Conservation (phyloP, 2,888 invertebrate genomes). For the Xestia c-nigrum region DNA sequence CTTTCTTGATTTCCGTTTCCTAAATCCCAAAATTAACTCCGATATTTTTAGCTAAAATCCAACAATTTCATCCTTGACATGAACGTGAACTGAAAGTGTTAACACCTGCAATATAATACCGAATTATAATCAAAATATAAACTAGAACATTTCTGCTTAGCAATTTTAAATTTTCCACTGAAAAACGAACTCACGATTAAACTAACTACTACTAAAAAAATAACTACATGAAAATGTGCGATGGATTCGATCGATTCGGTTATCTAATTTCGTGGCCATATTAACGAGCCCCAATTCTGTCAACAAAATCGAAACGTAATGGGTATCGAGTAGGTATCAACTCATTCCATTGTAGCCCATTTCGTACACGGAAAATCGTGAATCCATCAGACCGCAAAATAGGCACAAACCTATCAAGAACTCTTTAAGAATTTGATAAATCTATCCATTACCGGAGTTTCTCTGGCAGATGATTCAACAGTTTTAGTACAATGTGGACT, state of each 20-base stretch:
- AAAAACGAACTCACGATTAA: background rate
- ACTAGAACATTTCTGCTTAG: background rate
- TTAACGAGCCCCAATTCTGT: slow-evolving; percentile 61
- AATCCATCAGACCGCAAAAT: slow-evolving; percentile 64
- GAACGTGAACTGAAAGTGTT: background rate
- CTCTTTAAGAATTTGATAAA: slow-evolving; percentile 64
- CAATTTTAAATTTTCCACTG: background rate
- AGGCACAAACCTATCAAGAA: slow-evolving; percentile 49
- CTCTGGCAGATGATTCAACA: slow-evolving; percentile 53
- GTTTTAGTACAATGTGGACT: slow-evolving; percentile 39
- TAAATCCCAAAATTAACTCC: background rate
- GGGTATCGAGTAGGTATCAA: slow-evolving; percentile 60
- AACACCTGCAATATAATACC: background rate
- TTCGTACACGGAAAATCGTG: slow-evolving; percentile 56
- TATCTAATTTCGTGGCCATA: slow-evolving; percentile 71
- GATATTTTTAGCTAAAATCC: background rate
- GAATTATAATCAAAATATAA: too few relatives aligned
- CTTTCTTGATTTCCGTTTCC: background rate
- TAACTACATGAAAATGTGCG: slow-evolving; percentile 56
- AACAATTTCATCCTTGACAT: background rate
- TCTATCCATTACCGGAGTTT: slow-evolving; percentile 62
- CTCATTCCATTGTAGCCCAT: slow-evolving; percentile 62
- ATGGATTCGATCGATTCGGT: slow-evolving; percentile 67
- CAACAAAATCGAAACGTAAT: slow-evolving; percentile 68
- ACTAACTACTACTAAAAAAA: background rate